phyloP scores from a whole-genome alignment of 2,888 invertebrate species.

The Coleophora flavipennella region DNA sequence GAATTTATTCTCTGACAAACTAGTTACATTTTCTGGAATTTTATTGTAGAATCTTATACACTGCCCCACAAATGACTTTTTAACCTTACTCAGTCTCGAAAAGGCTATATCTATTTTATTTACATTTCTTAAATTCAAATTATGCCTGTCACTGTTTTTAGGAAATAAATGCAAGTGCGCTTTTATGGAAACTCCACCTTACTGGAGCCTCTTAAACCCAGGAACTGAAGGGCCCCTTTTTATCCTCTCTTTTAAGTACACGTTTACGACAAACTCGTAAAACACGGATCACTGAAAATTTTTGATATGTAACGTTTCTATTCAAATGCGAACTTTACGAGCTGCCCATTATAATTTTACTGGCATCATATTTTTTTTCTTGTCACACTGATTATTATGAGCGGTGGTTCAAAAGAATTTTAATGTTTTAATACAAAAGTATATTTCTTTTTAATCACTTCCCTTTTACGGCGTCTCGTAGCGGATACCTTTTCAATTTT shows the following conservation, averaged over 20 bases:
- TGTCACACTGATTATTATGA: slow-evolving; percentile 56
- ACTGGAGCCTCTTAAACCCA: slow-evolving; percentile 48
- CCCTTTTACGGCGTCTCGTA: slow-evolving; percentile 35
- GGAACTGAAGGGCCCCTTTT: slow-evolving; percentile 42
- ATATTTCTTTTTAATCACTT: slow-evolving; percentile 69
- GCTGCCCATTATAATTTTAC: slow-evolving; percentile 66
- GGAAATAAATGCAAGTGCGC: no score
- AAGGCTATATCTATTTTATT: no score
- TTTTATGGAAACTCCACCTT: no score
- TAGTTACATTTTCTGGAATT: no score
- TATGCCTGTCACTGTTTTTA: no score
- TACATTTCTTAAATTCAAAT: no score
- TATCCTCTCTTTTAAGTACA: slow-evolving; percentile 63
- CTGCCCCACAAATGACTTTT: no score
- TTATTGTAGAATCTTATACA: no score
- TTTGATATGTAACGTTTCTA: slow-evolving; percentile 72
- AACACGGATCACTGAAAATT: slow-evolving; percentile 72
- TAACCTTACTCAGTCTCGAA: no score
- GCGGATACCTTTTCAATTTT: slow-evolving; percentile 41
- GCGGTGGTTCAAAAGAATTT: slow-evolving; percentile 59
- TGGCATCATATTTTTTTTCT: slow-evolving; percentile 61
- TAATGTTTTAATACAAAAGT: slow-evolving; percentile 48
- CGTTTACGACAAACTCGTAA: slow-evolving; percentile 70
- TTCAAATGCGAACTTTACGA: slow-evolving; percentile 68
- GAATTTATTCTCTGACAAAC: no score